Percentiles rank a stretch among this genome's conserved stretches.
Conservation (phyloP, 2,113 vertebrate species). For the human region GRCh38 chr20:53140001-53140500, state of each 20-base stretch:
- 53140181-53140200: neutral
- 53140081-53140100: neutral
- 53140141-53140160: neutral
- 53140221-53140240: neutral
- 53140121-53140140: neutral
- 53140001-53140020: neutral
- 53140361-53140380: too few species aligned
- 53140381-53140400: too few species aligned
- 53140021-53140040: neutral
- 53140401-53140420: too few species aligned
- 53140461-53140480: too few species aligned
- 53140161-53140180: neutral
- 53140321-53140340: too few species aligned
- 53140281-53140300: too few species aligned
- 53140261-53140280: fast-evolving
- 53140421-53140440: too few species aligned
- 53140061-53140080: neutral
- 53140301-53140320: too few species aligned
- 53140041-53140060: too few species aligned
- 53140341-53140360: too few species aligned
- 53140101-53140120: neutral
- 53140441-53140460: too few species aligned
- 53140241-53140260: neutral
- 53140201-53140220: neutral
- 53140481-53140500: too few species aligned